phyloP scores from a whole-genome alignment of 2,888 invertebrate genomes.

The Tetheella fluctuosa region DNA sequence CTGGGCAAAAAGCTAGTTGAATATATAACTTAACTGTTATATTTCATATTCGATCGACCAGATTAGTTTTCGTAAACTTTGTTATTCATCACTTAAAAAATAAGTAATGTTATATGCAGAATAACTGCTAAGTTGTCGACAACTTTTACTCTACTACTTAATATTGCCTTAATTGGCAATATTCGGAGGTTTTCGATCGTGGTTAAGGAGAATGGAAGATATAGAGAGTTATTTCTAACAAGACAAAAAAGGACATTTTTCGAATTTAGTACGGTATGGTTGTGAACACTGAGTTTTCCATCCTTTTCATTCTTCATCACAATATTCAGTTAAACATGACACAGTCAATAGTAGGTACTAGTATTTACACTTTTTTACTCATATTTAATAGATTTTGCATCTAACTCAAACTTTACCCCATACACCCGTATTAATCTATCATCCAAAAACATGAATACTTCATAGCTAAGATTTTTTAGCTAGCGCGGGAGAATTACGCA shows the following conservation, averaged over 20 bases:
- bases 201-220: not conserved
- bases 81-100: not conserved
- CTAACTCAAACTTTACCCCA: too few species aligned
- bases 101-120: slow-evolving; percentile 12
- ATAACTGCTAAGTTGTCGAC: slow-evolving; percentile 6
- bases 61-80: slow-evolving; percentile 11
- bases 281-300: too few species aligned
- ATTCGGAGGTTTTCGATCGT: slow-evolving; percentile 5
- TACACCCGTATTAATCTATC: too few species aligned
- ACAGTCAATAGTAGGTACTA: too few species aligned
- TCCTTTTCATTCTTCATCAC: too few species aligned
- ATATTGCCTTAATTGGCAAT: not conserved
- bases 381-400: too few species aligned
- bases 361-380: too few species aligned
- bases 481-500: slow-evolving; percentile 25
- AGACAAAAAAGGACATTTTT: too few species aligned
- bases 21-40: not conserved
- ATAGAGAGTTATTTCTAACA: not conserved
- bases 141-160: slow-evolving; percentile 5
- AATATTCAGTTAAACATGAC: too few species aligned
- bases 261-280: too few species aligned
- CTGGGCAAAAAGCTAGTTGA: too few species aligned
- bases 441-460: not conserved
- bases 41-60: not conserved
- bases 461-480: not conserved